A percentile compares a stretch with the other conserved stretches of the same genome.
phyloP scores from a whole-genome alignment of 2,797 vertebrate genomes.

The Protosalanx chinensis region DNA sequence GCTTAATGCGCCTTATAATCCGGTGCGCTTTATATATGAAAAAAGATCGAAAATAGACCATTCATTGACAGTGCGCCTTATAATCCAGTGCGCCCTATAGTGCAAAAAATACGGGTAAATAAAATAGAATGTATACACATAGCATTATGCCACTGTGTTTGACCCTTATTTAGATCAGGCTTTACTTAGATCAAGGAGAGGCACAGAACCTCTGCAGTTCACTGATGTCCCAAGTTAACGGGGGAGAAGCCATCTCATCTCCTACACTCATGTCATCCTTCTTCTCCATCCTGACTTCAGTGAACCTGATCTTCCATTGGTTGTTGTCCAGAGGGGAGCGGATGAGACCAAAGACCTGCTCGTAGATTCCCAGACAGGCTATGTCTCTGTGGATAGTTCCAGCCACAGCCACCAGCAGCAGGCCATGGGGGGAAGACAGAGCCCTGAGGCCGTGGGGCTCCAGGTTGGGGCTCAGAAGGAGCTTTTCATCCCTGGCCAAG shows the following conservation, averaged over 20 bases:
- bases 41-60: no score
- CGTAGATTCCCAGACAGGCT: conserved; percentile 86
- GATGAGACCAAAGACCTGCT: conserved; percentile 90
- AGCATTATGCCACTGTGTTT: no score
- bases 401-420: conserved; percentile 88
- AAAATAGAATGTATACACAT: no score
- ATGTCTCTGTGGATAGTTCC: conserved; percentile 87
- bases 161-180: no score
- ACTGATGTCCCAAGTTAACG: neutral
- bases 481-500: conserved; percentile 79
- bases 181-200: no score
- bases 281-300: neutral
- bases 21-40: no score
- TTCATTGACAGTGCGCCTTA: no score
- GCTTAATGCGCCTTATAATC: no score
- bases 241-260: neutral
- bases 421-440: conserved; percentile 77
- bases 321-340: conserved; percentile 78
- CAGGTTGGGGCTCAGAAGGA: conserved; percentile 87
- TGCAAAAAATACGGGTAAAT: no score
- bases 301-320: conserved; percentile 90
- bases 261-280: neutral
- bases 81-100: no score
- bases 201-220: neutral
- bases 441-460: conserved; percentile 77